Evolutionary conservation across 2,113 vertebrate species (phyloP).

Genomic region (Lophochroa leadbeateri): DNA sequence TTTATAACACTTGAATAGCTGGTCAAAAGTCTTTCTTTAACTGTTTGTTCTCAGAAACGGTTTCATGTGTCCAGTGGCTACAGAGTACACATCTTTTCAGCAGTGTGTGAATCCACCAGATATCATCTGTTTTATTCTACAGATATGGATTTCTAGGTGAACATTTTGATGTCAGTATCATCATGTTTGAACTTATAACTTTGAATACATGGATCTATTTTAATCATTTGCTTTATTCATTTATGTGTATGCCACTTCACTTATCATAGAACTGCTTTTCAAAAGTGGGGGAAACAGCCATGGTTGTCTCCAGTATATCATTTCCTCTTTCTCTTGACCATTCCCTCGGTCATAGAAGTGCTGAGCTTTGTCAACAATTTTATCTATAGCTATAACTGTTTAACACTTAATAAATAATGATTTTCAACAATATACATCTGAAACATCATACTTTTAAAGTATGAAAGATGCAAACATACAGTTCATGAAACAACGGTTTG

Average conservation of each 20-base stretch:
- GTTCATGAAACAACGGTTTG: not conserved
- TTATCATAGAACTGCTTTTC: not conserved
- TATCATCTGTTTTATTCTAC: not conserved
- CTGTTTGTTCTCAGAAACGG: not conserved
- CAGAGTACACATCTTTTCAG: not conserved
- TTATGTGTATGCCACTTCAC: not conserved
- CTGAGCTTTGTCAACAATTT: not conserved
- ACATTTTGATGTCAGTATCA: not conserved
- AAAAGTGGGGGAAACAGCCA: not conserved
- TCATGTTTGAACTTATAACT: not conserved
- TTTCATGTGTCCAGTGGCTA: not conserved
- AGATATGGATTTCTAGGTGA: not conserved
- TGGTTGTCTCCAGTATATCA: not conserved
- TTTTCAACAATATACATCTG: not conserved
- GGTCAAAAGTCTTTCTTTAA: not conserved
- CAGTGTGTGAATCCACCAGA: not conserved
- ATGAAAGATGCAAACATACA: not conserved
- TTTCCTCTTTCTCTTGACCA: not conserved
- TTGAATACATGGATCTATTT: not conserved
- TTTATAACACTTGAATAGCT: not conserved
- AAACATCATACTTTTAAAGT: not conserved
- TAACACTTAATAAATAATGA: not conserved
- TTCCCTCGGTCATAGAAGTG: not conserved
- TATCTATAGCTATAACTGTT: not conserved
- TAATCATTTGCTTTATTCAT: not conserved